A percentile compares a stretch with the other conserved stretches of the same genome.
phyloP scores from a whole-genome alignment of 2,113 vertebrate species.

The Todiramphus saurophagus region DNA sequence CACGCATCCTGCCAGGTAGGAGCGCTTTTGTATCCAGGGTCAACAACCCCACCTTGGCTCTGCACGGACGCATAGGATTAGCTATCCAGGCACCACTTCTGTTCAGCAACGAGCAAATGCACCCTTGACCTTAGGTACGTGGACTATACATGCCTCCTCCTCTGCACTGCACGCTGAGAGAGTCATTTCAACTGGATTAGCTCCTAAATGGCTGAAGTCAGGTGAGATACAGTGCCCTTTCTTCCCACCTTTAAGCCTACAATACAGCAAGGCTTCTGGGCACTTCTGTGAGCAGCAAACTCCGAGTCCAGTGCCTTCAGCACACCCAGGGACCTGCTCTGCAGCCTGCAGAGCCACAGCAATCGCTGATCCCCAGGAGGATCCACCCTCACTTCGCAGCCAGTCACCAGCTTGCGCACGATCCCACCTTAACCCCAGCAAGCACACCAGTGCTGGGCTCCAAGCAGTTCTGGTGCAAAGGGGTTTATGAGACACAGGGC shows the following conservation, averaged over 20 bases:
- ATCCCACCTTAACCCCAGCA: neutral
- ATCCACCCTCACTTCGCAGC: neutral
- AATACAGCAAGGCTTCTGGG: neutral
- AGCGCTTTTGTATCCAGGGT: neutral
- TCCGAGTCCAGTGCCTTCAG: neutral
- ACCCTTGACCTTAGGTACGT: accelerated
- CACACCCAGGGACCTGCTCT: neutral
- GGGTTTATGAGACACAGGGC: neutral
- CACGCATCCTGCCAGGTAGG: neutral
- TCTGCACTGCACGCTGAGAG: neutral
- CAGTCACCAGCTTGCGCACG: neutral
- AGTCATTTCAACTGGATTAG: neutral
- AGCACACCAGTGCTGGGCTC: accelerated
- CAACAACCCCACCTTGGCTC: accelerated
- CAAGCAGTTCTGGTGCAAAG: neutral
- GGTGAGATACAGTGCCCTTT: neutral
- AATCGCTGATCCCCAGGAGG: neutral
- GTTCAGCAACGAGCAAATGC: neutral
- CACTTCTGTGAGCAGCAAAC: neutral
- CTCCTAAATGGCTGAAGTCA: neutral
- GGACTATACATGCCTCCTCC: neutral
- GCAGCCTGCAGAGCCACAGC: neutral
- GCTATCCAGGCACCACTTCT: neutral
- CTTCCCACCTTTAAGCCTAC: neutral
- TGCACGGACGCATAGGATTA: neutral